Evolutionary conservation across 64 coral and sea anemone species (phyloP), one percentile per base, ranked within the genome.

Genomic region (Anthopleura sola): DNA sequence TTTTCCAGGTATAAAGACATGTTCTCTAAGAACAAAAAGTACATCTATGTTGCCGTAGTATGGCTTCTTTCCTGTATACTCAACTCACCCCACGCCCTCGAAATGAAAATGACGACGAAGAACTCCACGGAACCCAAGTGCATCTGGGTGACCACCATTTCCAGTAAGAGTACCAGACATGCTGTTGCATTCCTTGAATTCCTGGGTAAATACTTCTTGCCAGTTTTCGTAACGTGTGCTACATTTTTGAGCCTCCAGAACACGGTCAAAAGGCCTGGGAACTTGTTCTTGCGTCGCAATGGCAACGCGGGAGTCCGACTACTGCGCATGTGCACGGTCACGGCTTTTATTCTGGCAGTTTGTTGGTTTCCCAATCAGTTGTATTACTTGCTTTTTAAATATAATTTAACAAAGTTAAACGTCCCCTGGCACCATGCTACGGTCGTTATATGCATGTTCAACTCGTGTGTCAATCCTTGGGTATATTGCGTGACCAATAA

Each of bases 321-420:
- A 14, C 34, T 94, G 68, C 92, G 88, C 53, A 94, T 94, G 92
- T 90, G 88, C 24, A 90, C 86, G 37, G 53, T 85, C 54, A 90
- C 92, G 23, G 92, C 88, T 57, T 53, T 90, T 17, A 53, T 78
- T 5, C 48, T 94, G 37, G 93, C 88, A 26, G 11, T 88, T 0
- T 94, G 93, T 28, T 94, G 93, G 93, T 48, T 91, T 55, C 88
- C 93, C 62, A 94, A 94, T 78, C 93, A 94, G 49, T 60, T 87
- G 44, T 90, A 91, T 46, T 94, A 94, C 47, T 37, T 94, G 40
- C 68, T 94, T 24, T 94, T 90, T 29, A 94, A 94, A 57, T 94
- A 84, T 53, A 50, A 78, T 62, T 32, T 90, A 51, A 90, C 93
- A 0, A 78, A 91, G 26, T 64, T 94, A 34, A 87, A 87, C 49